phyloP scores from a whole-genome alignment of 1,140 invertebrate genomes.

The Melipona quadrifasciata region DNA sequence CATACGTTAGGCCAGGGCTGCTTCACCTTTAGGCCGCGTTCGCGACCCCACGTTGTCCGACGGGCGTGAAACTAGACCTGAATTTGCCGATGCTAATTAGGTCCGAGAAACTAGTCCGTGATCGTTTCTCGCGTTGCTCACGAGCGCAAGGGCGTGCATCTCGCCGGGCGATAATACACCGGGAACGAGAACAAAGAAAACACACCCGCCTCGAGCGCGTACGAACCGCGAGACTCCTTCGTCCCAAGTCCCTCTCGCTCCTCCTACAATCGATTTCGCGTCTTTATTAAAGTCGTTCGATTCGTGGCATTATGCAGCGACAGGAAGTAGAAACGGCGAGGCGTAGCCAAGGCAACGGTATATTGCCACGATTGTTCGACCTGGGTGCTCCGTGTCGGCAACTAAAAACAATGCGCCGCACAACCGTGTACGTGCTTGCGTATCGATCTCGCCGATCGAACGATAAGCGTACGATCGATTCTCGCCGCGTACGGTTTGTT shows the following conservation, averaged over 20 bases:
- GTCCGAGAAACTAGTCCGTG: constrained; percentile 44
- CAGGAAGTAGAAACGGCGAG: constrained; percentile 24
- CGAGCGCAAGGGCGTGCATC: constrained; percentile 23
- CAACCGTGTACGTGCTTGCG: neutral
- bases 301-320: neutral
- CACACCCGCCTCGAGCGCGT: neutral
- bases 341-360: constrained; percentile 23
- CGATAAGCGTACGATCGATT: neutral
- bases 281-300: constrained; percentile 4
- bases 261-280: constrained; percentile 19
- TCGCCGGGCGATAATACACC: constrained; percentile 14
- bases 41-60: constrained; percentile 37
- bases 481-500: neutral
- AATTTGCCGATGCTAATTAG: constrained; percentile 52
- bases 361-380: constrained; percentile 41
- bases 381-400: neutral
- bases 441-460: constrained; percentile 23
- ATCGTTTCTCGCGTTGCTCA: constrained; percentile 20
- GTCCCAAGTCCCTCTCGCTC: no score
- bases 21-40: constrained; percentile 47
- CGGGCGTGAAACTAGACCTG: constrained; percentile 47
- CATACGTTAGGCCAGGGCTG: constrained; percentile 44
- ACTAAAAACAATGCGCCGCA: neutral
- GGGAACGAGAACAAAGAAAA: neutral
- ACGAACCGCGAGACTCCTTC: neutral